These are phyloP conservation scores for Mizuhopecten yessoensis DNA, from an alignment of 1,140 invertebrate species.

Conservation along the genomic window DNA sequence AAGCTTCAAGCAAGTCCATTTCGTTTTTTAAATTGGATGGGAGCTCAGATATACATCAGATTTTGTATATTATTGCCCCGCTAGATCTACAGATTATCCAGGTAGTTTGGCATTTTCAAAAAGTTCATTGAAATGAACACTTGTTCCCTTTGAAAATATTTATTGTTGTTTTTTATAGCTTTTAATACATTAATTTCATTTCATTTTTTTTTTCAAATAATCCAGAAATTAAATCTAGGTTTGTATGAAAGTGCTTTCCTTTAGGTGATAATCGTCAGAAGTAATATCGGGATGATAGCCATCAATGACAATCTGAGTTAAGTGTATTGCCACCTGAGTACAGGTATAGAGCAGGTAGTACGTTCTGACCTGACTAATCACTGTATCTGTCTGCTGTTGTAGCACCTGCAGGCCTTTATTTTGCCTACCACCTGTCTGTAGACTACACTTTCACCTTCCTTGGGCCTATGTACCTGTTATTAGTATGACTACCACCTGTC, in stretches of 20 bases:
- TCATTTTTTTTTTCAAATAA: not conserved
- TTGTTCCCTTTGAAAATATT: not conserved
- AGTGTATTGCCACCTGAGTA: not conserved
- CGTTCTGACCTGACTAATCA: not conserved
- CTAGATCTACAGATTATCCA: not conserved
- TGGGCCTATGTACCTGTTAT: not conserved
- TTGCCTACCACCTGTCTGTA: not conserved
- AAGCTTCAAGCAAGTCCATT: not conserved
- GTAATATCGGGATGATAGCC: not conserved
- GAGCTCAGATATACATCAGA: not conserved
- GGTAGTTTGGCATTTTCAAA: not conserved
- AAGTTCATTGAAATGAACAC: not conserved
- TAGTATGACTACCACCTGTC: too few species aligned
- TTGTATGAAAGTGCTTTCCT: conserved; percentile 7
- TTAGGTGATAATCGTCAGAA: not conserved
- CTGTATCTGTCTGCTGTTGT: not conserved
- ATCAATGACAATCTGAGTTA: not conserved
- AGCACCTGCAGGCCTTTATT: not conserved
- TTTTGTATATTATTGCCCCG: not conserved
- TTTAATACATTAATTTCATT: not conserved
- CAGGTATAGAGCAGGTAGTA: not conserved
- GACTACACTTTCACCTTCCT: not conserved
- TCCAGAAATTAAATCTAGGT: not conserved
- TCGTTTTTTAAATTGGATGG: not conserved
- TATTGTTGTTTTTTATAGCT: conserved; percentile 5